Evolutionary conservation across 2,113 vertebrate genomes (phyloP).

Genomic region (Anoura caudifer): DNA sequence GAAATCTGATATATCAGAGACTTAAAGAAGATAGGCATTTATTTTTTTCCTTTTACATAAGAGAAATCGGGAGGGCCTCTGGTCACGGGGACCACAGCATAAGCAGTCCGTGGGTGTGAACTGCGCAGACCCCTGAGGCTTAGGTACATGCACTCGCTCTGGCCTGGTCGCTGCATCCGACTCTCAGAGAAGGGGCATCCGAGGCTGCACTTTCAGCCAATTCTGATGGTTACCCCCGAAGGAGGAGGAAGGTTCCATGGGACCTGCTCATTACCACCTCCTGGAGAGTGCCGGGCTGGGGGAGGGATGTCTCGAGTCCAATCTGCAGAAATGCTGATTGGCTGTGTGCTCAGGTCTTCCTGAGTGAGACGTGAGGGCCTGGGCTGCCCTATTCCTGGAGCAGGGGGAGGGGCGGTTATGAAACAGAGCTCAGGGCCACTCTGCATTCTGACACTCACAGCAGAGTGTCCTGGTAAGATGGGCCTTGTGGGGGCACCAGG

Average conservation of each 20-base stretch:
- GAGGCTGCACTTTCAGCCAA: not conserved
- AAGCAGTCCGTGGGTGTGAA: not conserved
- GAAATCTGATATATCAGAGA: not conserved
- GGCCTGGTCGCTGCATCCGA: not conserved
- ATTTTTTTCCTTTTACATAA: not conserved
- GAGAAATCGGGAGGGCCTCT: not conserved
- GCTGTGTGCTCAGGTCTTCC: not conserved
- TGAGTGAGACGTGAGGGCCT: not conserved
- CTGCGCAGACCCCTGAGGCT: not conserved
- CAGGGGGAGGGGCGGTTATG: fast-evolving
- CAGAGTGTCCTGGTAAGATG: not conserved
- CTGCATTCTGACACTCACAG: not conserved
- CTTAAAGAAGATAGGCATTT: not conserved
- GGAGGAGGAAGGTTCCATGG: not conserved
- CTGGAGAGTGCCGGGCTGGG: not conserved
- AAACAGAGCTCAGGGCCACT: not conserved
- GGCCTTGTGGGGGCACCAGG: fast-evolving
- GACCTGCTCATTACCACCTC: not conserved
- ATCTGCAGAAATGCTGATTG: not conserved
- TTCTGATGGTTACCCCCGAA: not conserved
- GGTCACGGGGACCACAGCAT: not conserved
- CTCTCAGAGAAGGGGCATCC: not conserved
- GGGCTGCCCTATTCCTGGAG: too few relatives aligned
- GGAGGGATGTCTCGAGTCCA: not conserved
- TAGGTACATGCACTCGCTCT: fast-evolving